Percentiles rank a stretch among this genome's conserved stretches.
phyloP scores from a whole-genome alignment of 2,888 invertebrate genomes.

The Tipula helvola region DNA sequence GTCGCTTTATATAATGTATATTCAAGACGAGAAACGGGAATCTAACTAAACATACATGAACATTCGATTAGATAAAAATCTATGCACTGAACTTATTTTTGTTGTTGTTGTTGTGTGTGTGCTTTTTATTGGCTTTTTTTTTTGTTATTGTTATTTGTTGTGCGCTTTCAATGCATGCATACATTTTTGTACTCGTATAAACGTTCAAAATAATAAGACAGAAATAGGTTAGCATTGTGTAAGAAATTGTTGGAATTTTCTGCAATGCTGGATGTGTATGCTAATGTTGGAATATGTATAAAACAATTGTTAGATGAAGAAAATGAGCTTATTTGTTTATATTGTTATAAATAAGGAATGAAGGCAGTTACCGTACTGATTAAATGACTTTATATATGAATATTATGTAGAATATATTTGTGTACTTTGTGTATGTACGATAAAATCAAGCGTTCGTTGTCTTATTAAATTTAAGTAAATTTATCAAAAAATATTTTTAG shows the following conservation, averaged over 20 bases:
- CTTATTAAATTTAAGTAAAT: too few species aligned
- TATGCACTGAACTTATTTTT: neutral
- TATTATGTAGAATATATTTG: neutral
- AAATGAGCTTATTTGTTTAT: neutral
- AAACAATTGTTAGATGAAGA: neutral
- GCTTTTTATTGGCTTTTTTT: neutral
- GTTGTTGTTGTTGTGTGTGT: neutral
- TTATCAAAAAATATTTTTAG: too few species aligned
- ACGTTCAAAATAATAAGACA: neutral
- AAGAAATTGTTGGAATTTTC: neutral
- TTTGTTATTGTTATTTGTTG: neutral
- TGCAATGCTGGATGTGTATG: neutral
- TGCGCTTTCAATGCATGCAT: neutral
- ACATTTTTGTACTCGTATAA: neutral
- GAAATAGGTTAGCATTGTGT: neutral
- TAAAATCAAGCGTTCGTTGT: neutral
- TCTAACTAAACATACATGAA: neutral
- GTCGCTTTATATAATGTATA: neutral
- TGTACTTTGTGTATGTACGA: neutral
- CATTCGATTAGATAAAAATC: neutral
- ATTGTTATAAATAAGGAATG: neutral
- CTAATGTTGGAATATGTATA: neutral
- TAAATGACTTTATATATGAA: neutral
- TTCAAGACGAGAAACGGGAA: neutral
- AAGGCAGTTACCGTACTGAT: neutral